Evolutionary conservation across 2,888 invertebrate genomes (phyloP), one percentile per base, ranked within the genome.

Genomic region (Acronicta aceris): DNA sequence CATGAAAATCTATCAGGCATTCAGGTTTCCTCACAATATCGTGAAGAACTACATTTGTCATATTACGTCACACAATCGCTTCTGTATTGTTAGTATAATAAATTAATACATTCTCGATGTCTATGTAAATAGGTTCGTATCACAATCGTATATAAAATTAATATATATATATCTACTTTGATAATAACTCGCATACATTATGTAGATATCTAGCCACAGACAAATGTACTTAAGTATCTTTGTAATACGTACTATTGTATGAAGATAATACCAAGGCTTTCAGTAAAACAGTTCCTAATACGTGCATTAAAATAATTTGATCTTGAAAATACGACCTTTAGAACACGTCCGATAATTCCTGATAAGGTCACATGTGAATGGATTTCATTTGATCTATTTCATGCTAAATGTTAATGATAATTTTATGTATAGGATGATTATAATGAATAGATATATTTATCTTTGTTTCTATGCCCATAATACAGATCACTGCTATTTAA

Each of bases 351-450:
- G 53, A 64, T 74, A 64, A 68, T 63, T 57, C 38, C 8, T 17
- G 45, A 45, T 59, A 59, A 74, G 77, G 77, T 74, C 63, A 73
- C 10, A 40, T 15, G 55, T 25, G 43, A 42, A 48, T 25, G 27
- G 46, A 67, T 59, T 49, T 9, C 41, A 40, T 42, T 54, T 25
- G 41, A 49, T 48, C 8, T 21, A 51, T 16, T 48, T 49, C 17
- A 27, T 36, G 33, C 9, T 8, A 27, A 51, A 70, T 66, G 13
- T 52, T 72, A 55, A 66, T 46, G 54, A 9, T 49, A 36, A 69
- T 51, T 51, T 68, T 52, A 68, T 69, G 40, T 42, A 56, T 74
- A 46, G 15, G 21, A 42, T 60, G 8, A 36, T 53, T 69, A 27
- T 36, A 41, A 57, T 33, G 2, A 50, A 12, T 57, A 40, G n/a